Percentiles rank a stretch among this genome's conserved stretches.
phyloP scores from a whole-genome alignment of 1,140 invertebrate species.

The Tribolium castaneum region DNA sequence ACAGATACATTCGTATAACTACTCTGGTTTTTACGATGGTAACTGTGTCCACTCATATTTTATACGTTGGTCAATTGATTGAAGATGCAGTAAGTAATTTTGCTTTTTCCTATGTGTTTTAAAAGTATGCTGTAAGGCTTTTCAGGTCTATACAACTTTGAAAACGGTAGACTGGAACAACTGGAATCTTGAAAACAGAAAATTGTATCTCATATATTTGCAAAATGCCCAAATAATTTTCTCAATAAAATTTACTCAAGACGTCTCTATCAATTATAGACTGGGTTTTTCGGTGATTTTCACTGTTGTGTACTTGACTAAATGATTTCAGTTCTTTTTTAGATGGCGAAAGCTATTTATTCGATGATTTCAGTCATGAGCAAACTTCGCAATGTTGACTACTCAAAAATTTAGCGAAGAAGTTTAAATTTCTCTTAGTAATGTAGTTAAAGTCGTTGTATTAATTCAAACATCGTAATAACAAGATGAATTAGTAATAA shows the following conservation, averaged over 20 bases:
- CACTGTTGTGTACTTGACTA: not conserved
- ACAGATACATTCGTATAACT: not conserved
- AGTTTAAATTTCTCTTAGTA: too few relatives aligned
- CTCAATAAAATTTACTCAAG: not conserved
- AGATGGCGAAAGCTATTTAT: not conserved
- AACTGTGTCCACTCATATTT: not conserved
- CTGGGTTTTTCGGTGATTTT: not conserved
- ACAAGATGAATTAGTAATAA: too few relatives aligned
- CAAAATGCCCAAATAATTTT: not conserved
- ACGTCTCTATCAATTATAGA: not conserved
- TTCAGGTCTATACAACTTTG: not conserved
- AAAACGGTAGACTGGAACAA: not conserved
- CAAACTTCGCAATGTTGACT: not conserved
- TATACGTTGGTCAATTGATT: not conserved
- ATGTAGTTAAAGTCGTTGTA: too few relatives aligned
- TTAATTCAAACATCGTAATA: too few relatives aligned
- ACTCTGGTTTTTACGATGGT: not conserved
- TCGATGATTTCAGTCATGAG: not conserved
- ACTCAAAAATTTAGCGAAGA: too few relatives aligned
- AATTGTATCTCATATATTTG: not conserved
- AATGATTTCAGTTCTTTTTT: not conserved
- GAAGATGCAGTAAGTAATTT: not conserved
- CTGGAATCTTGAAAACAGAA: not conserved
- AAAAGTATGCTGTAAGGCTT: too few relatives aligned
- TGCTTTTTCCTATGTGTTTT: too few relatives aligned